Conservation (phyloP, 2,888 invertebrate genomes). For the Criorhina ranunculi region DNA sequence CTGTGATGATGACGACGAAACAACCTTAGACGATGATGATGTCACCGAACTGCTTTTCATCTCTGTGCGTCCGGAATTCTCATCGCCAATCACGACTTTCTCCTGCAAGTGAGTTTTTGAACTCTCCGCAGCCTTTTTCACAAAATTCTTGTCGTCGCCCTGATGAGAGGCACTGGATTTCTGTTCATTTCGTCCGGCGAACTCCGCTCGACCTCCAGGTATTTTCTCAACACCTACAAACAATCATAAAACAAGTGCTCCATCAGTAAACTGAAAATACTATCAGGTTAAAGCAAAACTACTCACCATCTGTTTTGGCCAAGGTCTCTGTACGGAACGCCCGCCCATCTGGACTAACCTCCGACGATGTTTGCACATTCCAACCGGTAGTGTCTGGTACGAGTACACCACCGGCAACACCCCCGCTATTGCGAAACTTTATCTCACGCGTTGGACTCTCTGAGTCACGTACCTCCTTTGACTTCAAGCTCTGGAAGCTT, state of each 20-base stretch:
- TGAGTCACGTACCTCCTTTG: constrained; percentile 91
- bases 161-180: constrained; percentile 86
- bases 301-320: constrained; percentile 87
- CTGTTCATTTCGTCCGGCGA: constrained; percentile 88
- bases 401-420: constrained; percentile 69
- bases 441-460: constrained; percentile 88
- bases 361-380: constrained; percentile 88
- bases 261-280: background rate
- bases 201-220: constrained; percentile 88
- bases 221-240: constrained; percentile 87
- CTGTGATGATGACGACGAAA: constrained; percentile 81
- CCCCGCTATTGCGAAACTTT: constrained; percentile 81
- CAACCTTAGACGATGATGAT: constrained; percentile 82
- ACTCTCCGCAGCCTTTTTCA: constrained; percentile 85
- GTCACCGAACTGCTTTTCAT: constrained; percentile 83
- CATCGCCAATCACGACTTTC: constrained; percentile 85
- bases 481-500: constrained; percentile 91
- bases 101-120: constrained; percentile 85
- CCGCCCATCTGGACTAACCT: constrained; percentile 88
- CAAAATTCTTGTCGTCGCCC: constrained; percentile 86
- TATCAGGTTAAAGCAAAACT: background rate
- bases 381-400: constrained; percentile 86
- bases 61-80: constrained; percentile 84
- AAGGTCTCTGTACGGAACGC: constrained; percentile 87
- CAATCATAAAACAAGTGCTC: background rate